Base-by-base conservation (phyloP, 92 coral and sea anemone genomes). In the Paragorgia papillata region DNA sequence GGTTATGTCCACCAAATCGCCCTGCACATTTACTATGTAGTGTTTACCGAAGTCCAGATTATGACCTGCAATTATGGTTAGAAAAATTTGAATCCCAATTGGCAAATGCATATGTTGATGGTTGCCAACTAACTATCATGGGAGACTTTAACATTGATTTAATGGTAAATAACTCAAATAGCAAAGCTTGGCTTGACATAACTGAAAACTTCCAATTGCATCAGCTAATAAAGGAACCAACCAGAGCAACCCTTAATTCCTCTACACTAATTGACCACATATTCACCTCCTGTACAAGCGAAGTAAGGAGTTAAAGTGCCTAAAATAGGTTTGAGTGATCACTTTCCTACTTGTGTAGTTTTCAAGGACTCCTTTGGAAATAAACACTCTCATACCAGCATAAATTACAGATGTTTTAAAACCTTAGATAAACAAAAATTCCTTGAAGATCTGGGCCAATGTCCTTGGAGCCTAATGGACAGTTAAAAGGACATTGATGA, bases 131-230 rank as follows among this genome's bases (percentile, higher is more conserved):
- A 9, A 31, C 80, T 20, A 2, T 75, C 15, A 3, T 75, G 69
- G 80, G 80, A 17, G 80, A 75, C 29, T 75, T 75, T 29, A 75
- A 75, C 55, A 57, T 75, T 56, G 80, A 75, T 27, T n/a, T 75
- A 9, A 4, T 75, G 55, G 32, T 18, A 40, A 30, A 75, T 33
- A 57, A 24, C 57, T 8, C 66, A 22, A 21, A 12, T 9, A 10
- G 10, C 7, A 57, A 75, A 31, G 13, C 69, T 15, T 75, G 80
- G 80, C 34, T 75, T 9, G 54, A 75, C 3, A 0, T 75, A 4
- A 30, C 29, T 37, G 69, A 75, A 75, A 75, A 75, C 50, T 37
- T 57, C 22, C 69, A 75, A 34, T 30, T 75, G 49, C 49, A 75
- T 1, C 80, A 75, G 33, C 31, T 75, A 12, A 27, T 75, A 26